Conservation (phyloP, 2,797 vertebrate species). For the Urosaurus nigricauda region DNA sequence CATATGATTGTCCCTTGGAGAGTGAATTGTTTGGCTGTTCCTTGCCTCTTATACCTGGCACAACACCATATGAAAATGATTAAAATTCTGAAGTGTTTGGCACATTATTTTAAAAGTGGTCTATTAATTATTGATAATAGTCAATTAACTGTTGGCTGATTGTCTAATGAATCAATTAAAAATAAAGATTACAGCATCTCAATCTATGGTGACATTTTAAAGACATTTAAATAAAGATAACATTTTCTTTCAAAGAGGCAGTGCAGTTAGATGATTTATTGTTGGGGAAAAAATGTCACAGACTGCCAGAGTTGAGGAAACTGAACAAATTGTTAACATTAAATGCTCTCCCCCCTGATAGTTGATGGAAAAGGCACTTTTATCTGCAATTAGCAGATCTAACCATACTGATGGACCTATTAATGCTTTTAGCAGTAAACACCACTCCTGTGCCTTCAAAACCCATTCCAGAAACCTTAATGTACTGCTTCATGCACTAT, state of each 20-base stretch:
- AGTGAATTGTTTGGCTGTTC: conserved; percentile 13
- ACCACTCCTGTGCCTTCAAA: too few species aligned
- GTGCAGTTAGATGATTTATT: conserved; percentile 15
- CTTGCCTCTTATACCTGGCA: conserved; percentile 4
- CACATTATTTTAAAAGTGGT: conserved; percentile 22
- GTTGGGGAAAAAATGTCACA: not conserved
- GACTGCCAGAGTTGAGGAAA: not conserved
- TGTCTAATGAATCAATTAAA: conserved; percentile 38
- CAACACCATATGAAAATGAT: conserved; percentile 10
- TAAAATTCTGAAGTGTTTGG: conserved; percentile 1
- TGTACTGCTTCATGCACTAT: not conserved
- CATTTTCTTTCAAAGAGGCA: conserved; percentile 12
- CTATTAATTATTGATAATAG: conserved; percentile 39
- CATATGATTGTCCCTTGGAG: not conserved
- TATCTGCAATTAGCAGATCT: not conserved
- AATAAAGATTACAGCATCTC: not conserved
- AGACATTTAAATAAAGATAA: conserved; percentile 31
- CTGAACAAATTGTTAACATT: conserved; percentile 13
- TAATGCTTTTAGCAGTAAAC: not conserved
- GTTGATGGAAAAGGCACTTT: conserved; percentile 11
- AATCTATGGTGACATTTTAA: conserved; percentile 24
- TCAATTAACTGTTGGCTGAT: conserved; percentile 29
- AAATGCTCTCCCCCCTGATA: not conserved
- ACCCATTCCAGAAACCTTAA: not conserved
- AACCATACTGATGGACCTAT: not conserved